phyloP scores from a whole-genome alignment of 2,113 vertebrate species.

The Elephantulus edwardii region DNA sequence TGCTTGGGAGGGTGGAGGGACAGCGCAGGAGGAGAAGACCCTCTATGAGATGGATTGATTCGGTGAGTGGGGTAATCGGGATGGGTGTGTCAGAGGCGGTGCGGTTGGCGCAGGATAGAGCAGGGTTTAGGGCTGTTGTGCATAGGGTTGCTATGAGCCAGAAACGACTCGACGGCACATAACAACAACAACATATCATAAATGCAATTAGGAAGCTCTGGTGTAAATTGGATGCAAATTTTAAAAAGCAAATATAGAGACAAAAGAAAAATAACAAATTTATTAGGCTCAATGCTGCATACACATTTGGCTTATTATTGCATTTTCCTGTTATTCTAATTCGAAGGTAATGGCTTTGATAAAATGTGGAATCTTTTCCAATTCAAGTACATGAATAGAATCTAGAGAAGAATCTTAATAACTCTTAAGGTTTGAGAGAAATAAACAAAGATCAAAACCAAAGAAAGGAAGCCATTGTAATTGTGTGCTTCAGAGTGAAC shows the following conservation, averaged over 20 bases:
- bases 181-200: too few species aligned
- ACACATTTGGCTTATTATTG: not conserved
- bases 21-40: too few species aligned
- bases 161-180: too few species aligned
- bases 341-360: not conserved
- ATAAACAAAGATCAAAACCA: not conserved
- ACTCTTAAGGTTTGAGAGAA: not conserved
- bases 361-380: not conserved
- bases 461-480: not conserved
- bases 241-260: not conserved
- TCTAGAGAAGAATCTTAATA: not conserved
- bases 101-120: too few species aligned
- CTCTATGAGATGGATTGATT: too few species aligned
- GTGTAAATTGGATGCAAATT: too few species aligned
- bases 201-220: too few species aligned
- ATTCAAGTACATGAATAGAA: not conserved
- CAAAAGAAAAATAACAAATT: not conserved
- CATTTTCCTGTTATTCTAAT: not conserved
- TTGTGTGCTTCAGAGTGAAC: not conserved
- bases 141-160: too few species aligned
- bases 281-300: not conserved
- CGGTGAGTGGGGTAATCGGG: too few species aligned
- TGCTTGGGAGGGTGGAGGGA: too few species aligned
- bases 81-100: too few species aligned
- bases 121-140: too few species aligned